These are phyloP conservation scores for Hyles euphorbiae DNA, from an alignment of 1,140 invertebrate species.

Conservation along the genomic window DNA sequence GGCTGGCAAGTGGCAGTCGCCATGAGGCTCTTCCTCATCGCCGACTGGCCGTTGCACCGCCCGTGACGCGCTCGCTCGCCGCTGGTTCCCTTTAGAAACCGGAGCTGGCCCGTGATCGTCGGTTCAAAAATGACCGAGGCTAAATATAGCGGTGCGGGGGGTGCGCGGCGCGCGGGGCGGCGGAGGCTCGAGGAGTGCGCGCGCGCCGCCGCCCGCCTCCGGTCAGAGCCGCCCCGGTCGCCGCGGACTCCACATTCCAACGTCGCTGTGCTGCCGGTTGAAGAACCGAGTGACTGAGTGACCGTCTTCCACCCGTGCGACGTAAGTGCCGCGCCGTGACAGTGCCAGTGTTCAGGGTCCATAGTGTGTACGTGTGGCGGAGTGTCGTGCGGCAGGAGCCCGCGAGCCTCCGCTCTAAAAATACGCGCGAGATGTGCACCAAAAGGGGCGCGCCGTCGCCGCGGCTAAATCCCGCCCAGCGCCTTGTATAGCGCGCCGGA, in stretches of 20 bases:
- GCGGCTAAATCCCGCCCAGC: slow-evolving; percentile 23
- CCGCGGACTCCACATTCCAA: slow-evolving; percentile 75
- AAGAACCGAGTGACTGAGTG: slow-evolving; percentile 57
- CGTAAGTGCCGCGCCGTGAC: slow-evolving; percentile 64
- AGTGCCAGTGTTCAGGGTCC: slow-evolving; percentile 36
- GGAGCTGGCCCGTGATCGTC: slow-evolving; percentile 57
- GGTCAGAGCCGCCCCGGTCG: slow-evolving; percentile 71
- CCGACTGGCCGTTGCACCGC: slow-evolving; percentile 28
- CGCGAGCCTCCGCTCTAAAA: slow-evolving; percentile 18
- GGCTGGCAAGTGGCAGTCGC: neutral
- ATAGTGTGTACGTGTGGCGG: slow-evolving; percentile 23
- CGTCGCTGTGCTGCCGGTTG: slow-evolving; percentile 65
- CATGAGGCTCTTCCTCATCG: slow-evolving; percentile 9
- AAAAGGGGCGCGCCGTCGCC: slow-evolving; percentile 8
- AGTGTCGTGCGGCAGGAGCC: slow-evolving; percentile 19
- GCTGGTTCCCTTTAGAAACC: slow-evolving; percentile 53
- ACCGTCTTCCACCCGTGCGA: slow-evolving; percentile 68
- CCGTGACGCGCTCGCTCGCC: slow-evolving; percentile 27
- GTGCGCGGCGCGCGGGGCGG: slow-evolving; percentile 19
- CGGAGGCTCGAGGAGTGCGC: slow-evolving; percentile 19
- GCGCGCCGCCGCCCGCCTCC: slow-evolving; percentile 24
- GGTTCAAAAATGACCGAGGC: slow-evolving; percentile 61
- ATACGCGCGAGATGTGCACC: slow-evolving; percentile 9
- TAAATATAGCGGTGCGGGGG: slow-evolving; percentile 52
- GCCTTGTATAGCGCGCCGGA: slow-evolving; percentile 58